phyloP scores from a whole-genome alignment of 1,140 invertebrate genomes.

The Zaprionus nigranus region DNA sequence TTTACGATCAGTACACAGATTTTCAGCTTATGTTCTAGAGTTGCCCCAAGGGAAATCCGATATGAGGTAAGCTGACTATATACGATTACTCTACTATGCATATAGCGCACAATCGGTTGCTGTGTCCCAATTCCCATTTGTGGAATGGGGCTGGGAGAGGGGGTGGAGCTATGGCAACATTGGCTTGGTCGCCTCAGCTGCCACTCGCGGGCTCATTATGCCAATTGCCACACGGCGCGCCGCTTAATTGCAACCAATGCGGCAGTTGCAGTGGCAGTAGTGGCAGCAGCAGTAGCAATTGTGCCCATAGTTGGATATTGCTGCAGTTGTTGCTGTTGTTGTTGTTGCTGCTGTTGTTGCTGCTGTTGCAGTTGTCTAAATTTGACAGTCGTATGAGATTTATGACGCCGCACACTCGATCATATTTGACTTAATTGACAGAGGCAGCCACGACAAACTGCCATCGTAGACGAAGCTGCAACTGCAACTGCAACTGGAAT shows the following conservation, averaged over 20 bases:
- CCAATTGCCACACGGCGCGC: slow-evolving; percentile 35
- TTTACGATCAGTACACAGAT: too few relatives aligned
- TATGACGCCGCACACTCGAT: slow-evolving; percentile 79
- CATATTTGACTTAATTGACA: slow-evolving; percentile 83
- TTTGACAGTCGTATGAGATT: slow-evolving; percentile 82
- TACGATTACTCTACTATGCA: too few relatives aligned
- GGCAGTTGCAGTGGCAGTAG: slow-evolving; percentile 6
- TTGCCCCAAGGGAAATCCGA: background rate
- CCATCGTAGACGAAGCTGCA: slow-evolving; percentile 53
- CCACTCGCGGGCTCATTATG: slow-evolving; percentile 37
- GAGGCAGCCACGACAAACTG: slow-evolving; percentile 79
- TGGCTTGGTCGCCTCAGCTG: slow-evolving; percentile 1
- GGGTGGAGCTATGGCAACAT: background rate
- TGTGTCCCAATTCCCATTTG: background rate
- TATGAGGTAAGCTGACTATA: too few relatives aligned
- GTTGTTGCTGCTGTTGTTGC: slow-evolving; percentile 34
- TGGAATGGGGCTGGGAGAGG: background rate
- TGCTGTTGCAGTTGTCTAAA: slow-evolving; percentile 70
- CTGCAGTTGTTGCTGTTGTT: slow-evolving; percentile 47
- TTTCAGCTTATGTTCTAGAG: too few relatives aligned
- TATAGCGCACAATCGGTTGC: background rate
- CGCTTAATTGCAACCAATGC: slow-evolving; percentile 52
- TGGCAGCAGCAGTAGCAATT: slow-evolving; percentile 23
- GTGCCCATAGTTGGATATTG: slow-evolving; percentile 50
- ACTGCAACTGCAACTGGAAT: slow-evolving; percentile 5